phyloP scores from a whole-genome alignment of 2,797 vertebrate species.

The Acanthopagrus latus region DNA sequence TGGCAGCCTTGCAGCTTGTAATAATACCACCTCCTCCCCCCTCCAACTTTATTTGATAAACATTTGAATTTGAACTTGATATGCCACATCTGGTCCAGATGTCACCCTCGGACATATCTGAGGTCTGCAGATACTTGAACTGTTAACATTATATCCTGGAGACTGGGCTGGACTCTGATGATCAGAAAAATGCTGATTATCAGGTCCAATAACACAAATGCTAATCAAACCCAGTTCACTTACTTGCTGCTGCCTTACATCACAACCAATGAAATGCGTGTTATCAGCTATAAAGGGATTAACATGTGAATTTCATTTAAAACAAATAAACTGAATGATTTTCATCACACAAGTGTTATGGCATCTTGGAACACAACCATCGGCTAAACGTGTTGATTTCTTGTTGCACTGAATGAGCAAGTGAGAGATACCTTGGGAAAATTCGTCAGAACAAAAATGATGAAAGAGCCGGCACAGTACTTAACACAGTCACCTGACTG shows the following conservation, averaged over 20 bases:
- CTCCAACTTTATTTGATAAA: too few relatives aligned
- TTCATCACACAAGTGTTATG: neutral
- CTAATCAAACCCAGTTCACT: constrained; percentile 18
- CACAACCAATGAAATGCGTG: neutral
- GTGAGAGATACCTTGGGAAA: neutral
- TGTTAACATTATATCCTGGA: too few relatives aligned
- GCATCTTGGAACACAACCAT: neutral
- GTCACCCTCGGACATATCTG: too few relatives aligned
- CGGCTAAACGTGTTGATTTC: constrained; percentile 10
- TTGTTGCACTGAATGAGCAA: neutral
- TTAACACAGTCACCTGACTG: neutral
- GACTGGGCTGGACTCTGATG: too few relatives aligned
- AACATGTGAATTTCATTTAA: neutral
- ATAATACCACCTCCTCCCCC: too few relatives aligned
- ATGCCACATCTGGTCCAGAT: too few relatives aligned
- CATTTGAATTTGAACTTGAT: too few relatives aligned
- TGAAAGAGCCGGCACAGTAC: neutral
- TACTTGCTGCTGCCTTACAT: neutral
- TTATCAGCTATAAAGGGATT: neutral
- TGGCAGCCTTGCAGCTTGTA: too few relatives aligned
- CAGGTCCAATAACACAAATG: neutral
- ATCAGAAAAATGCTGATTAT: too few relatives aligned
- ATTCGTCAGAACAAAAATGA: neutral
- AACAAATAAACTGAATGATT: neutral
- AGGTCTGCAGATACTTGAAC: too few relatives aligned